Conservation (phyloP, 2,113 vertebrate species). For the Mesembrinibis cayennensis region DNA sequence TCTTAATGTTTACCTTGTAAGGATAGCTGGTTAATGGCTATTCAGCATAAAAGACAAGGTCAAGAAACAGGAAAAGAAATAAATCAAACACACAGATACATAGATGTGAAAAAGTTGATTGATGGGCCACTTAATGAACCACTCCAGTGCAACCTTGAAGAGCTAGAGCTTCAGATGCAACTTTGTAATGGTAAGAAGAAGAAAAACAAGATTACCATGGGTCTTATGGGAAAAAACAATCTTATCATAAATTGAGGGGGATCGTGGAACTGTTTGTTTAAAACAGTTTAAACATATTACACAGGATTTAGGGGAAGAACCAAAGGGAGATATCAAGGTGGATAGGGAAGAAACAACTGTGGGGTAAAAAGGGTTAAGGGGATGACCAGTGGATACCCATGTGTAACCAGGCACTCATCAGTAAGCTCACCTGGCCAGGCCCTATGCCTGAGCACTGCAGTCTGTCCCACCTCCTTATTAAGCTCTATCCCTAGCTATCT, state of each 20-base stretch:
- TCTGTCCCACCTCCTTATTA: background rate
- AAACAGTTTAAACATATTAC: background rate
- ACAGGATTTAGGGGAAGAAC: background rate
- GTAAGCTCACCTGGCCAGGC: background rate
- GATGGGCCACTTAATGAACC: background rate
- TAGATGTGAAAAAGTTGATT: background rate
- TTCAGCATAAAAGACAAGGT: background rate
- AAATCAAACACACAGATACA: background rate
- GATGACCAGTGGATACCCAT: background rate
- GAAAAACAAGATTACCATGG: background rate
- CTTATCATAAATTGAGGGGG: background rate
- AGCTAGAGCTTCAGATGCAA: background rate
- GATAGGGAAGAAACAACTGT: background rate
- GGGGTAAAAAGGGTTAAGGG: background rate
- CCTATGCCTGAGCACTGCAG: background rate
- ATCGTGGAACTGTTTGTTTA: background rate
- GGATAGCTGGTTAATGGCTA: background rate
- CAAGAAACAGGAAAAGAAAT: background rate
- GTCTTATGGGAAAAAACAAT: background rate
- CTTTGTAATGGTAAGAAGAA: background rate
- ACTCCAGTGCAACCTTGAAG: background rate
- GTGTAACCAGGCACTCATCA: background rate
- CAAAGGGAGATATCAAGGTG: background rate
- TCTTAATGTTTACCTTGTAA: background rate
- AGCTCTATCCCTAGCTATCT: background rate